Evolutionary conservation across 2,888 invertebrate species (phyloP).

Genomic region (Drosophila percnosoma): DNA sequence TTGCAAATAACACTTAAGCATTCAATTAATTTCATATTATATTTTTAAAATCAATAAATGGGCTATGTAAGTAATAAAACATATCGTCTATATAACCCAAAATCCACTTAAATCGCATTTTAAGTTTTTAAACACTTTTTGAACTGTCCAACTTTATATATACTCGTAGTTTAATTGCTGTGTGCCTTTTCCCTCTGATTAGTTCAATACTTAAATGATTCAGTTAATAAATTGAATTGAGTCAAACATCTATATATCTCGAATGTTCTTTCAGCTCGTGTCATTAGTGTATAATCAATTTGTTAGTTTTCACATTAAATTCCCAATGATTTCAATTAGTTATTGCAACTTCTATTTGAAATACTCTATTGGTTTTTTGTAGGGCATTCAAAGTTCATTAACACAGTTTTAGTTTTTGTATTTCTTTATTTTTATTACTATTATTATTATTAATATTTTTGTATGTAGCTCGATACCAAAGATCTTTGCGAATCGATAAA

Average conservation of each 20-base stretch:
- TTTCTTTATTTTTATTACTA: background rate
- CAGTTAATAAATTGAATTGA: too few species aligned
- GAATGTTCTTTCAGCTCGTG: background rate
- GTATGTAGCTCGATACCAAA: slow-evolving; percentile 20
- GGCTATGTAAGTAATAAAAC: background rate
- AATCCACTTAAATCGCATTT: background rate
- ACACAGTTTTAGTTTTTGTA: slow-evolving; percentile 24
- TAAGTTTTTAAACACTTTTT: background rate
- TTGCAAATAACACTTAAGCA: slow-evolving; percentile 2
- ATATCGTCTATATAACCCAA: background rate
- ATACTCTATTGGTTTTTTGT: background rate
- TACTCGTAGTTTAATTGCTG: background rate
- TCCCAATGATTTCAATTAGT: slow-evolving; percentile 27
- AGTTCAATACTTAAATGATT: too few species aligned
- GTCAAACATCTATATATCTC: background rate
- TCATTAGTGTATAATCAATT: background rate
- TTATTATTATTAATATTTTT: background rate
- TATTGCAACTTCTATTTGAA: slow-evolving; percentile 19
- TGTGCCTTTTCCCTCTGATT: too few species aligned
- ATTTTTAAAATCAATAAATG: background rate
- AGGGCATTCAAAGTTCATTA: slow-evolving; percentile 25
- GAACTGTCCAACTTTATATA: too few species aligned
- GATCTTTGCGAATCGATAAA: slow-evolving; percentile 62
- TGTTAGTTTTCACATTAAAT: background rate
- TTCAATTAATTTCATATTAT: background rate